phyloP scores from a whole-genome alignment of 2,113 vertebrate genomes.

The Corythaixoides concolor region DNA sequence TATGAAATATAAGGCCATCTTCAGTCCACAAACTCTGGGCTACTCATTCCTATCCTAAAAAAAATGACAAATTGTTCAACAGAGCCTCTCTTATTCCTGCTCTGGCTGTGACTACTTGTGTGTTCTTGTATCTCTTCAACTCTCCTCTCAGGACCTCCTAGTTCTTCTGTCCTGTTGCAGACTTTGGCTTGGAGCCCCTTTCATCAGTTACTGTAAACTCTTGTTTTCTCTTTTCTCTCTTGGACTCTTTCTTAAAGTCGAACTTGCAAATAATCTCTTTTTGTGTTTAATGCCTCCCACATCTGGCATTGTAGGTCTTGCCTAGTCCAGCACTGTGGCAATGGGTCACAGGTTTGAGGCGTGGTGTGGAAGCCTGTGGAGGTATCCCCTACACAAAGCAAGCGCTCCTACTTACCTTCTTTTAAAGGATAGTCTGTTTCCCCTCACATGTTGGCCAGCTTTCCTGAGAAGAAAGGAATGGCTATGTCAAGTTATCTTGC shows the following conservation, averaged over 20 bases:
- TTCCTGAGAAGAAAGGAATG: not conserved
- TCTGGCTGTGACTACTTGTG: accelerated
- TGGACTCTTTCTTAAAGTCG: not conserved
- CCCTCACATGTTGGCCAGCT: not conserved
- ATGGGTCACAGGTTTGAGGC: not conserved
- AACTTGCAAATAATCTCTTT: not conserved
- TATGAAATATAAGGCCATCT: not conserved
- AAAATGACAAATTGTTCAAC: not conserved
- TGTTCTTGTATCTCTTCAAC: not conserved
- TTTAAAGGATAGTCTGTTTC: not conserved
- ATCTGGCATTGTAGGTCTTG: not conserved
- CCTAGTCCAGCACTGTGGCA: not conserved
- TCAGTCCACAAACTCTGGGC: not conserved
- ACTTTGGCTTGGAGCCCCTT: not conserved
- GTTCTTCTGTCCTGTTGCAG: not conserved
- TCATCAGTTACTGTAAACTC: not conserved
- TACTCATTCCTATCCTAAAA: not conserved
- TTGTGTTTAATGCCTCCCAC: not conserved
- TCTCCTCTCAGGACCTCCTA: not conserved
- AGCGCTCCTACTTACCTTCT: not conserved
- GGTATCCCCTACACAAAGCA: not conserved
- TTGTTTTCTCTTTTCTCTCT: not conserved
- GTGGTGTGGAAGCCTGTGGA: not conserved
- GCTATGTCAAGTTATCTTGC: not conserved
- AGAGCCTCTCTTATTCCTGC: not conserved